phyloP scores from a whole-genome alignment of 1,140 invertebrate genomes.

The Ips nitidus region DNA sequence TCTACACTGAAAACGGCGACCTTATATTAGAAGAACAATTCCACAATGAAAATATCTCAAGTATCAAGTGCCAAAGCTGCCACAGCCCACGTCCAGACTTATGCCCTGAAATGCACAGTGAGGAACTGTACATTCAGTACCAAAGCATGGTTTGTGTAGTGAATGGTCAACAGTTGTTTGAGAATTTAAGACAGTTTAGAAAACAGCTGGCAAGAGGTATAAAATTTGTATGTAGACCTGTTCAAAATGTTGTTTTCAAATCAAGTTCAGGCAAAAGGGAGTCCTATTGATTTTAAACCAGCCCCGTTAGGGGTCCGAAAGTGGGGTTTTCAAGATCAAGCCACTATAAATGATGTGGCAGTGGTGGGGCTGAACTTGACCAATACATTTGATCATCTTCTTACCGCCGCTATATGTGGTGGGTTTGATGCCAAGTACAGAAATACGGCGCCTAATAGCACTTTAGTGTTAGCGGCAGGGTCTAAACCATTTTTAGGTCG shows the following conservation, averaged over 20 bases:
- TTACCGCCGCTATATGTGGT: constrained; percentile 76
- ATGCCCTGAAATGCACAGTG: constrained; percentile 60
- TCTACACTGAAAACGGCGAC: constrained; percentile 87
- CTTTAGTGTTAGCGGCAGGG: constrained; percentile 78
- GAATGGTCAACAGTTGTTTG: constrained; percentile 81
- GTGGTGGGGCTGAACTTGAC: constrained; percentile 75
- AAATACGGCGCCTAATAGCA: constrained; percentile 73
- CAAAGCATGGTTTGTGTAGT: constrained; percentile 75
- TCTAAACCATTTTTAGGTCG: constrained; percentile 71
- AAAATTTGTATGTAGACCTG: constrained; percentile 16
- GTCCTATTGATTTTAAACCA: constrained; percentile 60
- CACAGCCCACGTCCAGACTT: constrained; percentile 61
- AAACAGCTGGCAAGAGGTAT: constrained; percentile 80
- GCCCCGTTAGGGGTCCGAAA: constrained; percentile 73
- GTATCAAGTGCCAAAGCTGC: constrained; percentile 81
- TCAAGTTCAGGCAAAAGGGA: constrained; percentile 71
- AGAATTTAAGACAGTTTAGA: constrained; percentile 75
- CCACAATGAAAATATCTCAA: constrained; percentile 77
- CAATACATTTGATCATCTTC: constrained; percentile 84
- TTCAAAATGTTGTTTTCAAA: not conserved
- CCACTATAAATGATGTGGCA: constrained; percentile 73
- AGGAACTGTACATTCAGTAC: constrained; percentile 86
- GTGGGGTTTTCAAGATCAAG: constrained; percentile 80
- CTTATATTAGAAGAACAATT: constrained; percentile 82
- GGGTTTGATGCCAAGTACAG: constrained; percentile 75